phyloP scores from a whole-genome alignment of 2,888 invertebrate species.

The Buathra laborator region DNA sequence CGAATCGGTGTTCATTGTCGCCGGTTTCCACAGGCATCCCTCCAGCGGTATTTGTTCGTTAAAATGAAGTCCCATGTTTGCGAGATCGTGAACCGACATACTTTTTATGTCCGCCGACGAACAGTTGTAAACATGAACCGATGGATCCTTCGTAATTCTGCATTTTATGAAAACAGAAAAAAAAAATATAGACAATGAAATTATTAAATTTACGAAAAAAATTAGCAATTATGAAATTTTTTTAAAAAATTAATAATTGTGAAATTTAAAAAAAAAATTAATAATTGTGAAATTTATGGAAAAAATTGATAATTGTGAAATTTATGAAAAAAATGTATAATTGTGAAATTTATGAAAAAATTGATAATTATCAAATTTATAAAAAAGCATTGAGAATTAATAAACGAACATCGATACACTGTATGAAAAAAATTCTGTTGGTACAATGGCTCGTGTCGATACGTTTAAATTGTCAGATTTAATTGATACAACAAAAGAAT shows the following conservation, averaged over 20 bases:
- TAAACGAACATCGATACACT: background rate
- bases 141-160: conserved; percentile 79
- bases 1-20: conserved; percentile 87
- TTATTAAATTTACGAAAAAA: too few species aligned
- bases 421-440: background rate
- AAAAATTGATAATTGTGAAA: background rate
- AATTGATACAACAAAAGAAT: background rate
- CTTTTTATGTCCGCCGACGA: conserved; percentile 90
- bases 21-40: conserved; percentile 90
- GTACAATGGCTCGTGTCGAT: background rate
- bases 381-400: too few species aligned
- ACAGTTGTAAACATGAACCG: conserved; percentile 92
- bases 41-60: conserved; percentile 89
- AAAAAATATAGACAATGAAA: too few species aligned
- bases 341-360: background rate
- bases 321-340: too few species aligned
- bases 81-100: conserved; percentile 89
- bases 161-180: background rate
- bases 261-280: too few species aligned
- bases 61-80: conserved; percentile 86
- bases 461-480: background rate
- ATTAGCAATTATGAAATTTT: background rate
- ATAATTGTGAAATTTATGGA: background rate
- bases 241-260: background rate
- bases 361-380: background rate